Conservation (phyloP, 2,888 invertebrate species). For the Andrena haemorrhoa region DNA sequence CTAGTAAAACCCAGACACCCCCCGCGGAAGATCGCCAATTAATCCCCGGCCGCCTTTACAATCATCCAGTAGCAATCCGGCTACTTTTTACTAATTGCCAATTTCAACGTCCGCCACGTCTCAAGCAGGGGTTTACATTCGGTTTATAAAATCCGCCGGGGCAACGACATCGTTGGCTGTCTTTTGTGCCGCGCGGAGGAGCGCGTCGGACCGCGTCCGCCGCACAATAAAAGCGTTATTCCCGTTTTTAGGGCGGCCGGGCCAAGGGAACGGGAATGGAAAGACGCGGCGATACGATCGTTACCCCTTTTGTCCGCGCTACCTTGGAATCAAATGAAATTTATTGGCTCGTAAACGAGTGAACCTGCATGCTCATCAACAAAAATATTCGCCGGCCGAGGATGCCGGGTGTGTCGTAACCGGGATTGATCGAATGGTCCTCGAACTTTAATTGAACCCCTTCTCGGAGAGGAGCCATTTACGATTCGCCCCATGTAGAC, state of each 20-base stretch:
- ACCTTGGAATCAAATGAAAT: slow-evolving; percentile 67
- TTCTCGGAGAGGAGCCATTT: slow-evolving; percentile 56
- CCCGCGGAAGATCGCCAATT: too few species aligned
- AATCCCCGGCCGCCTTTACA: neutral
- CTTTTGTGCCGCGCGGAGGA: slow-evolving; percentile 20
- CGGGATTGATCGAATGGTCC: slow-evolving; percentile 5
- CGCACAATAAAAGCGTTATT: slow-evolving; percentile 65
- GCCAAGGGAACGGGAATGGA: slow-evolving; percentile 35
- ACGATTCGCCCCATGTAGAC: slow-evolving; percentile 20
- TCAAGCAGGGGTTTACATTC: slow-evolving; percentile 14
- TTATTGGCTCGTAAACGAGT: slow-evolving; percentile 69
- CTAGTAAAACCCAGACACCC: too few species aligned
- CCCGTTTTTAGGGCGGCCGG: slow-evolving; percentile 63
- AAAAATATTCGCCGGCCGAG: slow-evolving; percentile 59
- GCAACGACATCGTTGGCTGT: slow-evolving; percentile 20
- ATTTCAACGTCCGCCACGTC: neutral
- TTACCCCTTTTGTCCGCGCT: slow-evolving; percentile 68
- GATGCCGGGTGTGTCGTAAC: slow-evolving; percentile 33
- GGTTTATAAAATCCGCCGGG: slow-evolving; percentile 38
- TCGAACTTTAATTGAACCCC: slow-evolving; percentile 60
- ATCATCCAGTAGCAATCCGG: slow-evolving; percentile 8
- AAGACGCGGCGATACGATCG: slow-evolving; percentile 60
- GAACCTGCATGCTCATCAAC: slow-evolving; percentile 65
- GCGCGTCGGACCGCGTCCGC: slow-evolving; percentile 8
- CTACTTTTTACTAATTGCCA: slow-evolving; percentile 20